phyloP scores from a whole-genome alignment of 2,797 vertebrate species.

The Falco novaeseelandiae region DNA sequence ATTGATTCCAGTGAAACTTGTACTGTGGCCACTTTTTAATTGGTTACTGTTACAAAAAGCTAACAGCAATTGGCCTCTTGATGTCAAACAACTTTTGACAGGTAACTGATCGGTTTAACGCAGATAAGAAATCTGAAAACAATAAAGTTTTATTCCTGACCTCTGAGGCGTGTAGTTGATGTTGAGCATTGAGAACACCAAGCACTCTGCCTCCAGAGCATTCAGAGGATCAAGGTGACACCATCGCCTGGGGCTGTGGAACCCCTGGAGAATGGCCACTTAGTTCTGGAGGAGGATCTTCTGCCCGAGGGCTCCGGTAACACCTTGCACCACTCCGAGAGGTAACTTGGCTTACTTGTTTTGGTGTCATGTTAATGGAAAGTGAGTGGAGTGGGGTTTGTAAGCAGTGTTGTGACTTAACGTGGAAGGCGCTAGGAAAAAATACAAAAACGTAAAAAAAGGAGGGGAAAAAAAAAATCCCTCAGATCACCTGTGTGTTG shows the following conservation, averaged over 20 bases:
- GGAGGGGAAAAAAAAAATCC: fast-evolving
- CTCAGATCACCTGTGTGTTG: background rate
- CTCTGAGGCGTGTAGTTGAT: constrained; percentile 12
- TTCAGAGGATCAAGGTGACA: background rate
- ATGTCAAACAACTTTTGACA: background rate
- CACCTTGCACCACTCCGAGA: fast-evolving
- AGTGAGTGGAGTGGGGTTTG: background rate
- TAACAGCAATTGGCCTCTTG: background rate
- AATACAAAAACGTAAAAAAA: background rate
- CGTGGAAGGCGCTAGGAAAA: background rate
- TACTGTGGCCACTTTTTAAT: background rate
- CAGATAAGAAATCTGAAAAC: constrained; percentile 50
- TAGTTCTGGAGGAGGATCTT: background rate
- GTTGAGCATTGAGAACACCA: background rate
- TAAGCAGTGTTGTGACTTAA: background rate
- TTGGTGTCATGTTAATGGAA: background rate
- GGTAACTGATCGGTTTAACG: background rate
- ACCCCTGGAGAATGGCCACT: background rate
- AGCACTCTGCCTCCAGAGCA: background rate
- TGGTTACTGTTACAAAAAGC: background rate
- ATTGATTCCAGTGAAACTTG: background rate
- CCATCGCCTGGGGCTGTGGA: background rate
- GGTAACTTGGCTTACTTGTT: background rate
- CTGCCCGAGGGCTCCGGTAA: background rate
- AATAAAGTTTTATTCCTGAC: constrained; percentile 54